Evolutionary conservation across 2,113 vertebrate species (phyloP).

Genomic region (Platichthys flesus): DNA sequence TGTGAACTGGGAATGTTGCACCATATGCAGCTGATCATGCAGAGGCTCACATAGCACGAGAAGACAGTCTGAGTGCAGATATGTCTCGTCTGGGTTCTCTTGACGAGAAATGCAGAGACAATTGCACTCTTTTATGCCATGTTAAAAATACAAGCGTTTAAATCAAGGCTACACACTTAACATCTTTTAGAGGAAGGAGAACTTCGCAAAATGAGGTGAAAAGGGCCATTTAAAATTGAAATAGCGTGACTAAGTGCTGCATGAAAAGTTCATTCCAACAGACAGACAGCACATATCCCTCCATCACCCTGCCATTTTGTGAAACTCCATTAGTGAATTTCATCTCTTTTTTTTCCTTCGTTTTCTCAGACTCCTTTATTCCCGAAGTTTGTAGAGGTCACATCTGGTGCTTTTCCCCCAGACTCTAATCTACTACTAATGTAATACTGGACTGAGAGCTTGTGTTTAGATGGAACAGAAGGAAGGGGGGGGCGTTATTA

Average conservation of each 20-base stretch:
- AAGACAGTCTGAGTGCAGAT: constrained; percentile 20
- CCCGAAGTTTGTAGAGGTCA: constrained; percentile 69
- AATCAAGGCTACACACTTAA: constrained; percentile 34
- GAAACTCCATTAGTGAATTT: constrained; percentile 59
- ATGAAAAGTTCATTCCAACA: constrained; percentile 70
- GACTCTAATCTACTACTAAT: constrained; percentile 78
- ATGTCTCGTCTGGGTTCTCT: neutral
- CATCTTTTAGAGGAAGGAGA: constrained; percentile 38
- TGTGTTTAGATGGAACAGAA: constrained; percentile 72
- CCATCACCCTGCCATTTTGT: constrained; percentile 60
- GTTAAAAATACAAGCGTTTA: constrained; percentile 37
- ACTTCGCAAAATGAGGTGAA: constrained; percentile 48
- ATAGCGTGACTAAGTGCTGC: constrained; percentile 65
- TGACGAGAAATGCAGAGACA: constrained; percentile 19
- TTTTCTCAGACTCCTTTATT: constrained; percentile 42
- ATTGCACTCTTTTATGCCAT: constrained; percentile 34
- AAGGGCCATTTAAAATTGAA: constrained; percentile 65
- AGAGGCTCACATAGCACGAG: constrained; percentile 16
- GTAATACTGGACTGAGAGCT: constrained; percentile 68
- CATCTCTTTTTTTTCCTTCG: constrained; percentile 11
- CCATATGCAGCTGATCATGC: constrained; percentile 4
- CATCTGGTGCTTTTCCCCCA: constrained; percentile 70
- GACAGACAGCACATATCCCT: constrained; percentile 54
- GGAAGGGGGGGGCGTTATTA: constrained; percentile 57
- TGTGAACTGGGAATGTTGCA: neutral